These are phyloP conservation scores for Camelus bactrianus DNA, from an alignment of 2,113 vertebrate species.

Conservation along the genomic window DNA sequence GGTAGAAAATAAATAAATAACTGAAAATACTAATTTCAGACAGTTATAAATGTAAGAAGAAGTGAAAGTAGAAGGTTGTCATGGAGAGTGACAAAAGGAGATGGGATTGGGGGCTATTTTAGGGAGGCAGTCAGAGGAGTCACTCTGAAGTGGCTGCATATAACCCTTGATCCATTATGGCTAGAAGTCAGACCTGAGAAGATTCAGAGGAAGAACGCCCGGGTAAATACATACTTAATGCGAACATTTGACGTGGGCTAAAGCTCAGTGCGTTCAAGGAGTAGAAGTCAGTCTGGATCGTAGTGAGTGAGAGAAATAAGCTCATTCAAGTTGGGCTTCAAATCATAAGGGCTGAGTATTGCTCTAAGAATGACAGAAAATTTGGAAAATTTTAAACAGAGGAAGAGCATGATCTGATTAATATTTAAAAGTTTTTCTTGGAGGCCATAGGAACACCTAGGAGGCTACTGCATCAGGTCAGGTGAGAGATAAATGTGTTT, in stretches of 20 bases:
- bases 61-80: neutral
- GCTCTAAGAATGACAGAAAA: neutral
- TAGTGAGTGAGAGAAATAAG: neutral
- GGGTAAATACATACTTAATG: neutral
- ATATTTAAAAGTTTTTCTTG: slow-evolving; percentile 13
- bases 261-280: neutral
- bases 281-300: neutral
- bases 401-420: neutral
- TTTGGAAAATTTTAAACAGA: neutral
- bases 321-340: neutral
- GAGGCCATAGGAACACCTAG: neutral
- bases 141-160: neutral
- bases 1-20: neutral
- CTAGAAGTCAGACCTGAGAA: neutral
- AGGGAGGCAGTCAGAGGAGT: neutral
- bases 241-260: neutral
- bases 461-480: neutral
- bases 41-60: neutral
- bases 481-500: neutral
- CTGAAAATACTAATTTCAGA: neutral
- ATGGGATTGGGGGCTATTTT: neutral
- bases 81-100: neutral
- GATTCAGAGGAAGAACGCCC: neutral
- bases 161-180: neutral
- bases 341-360: neutral